Percentiles rank a stretch among this genome's conserved stretches.
These are phyloP conservation scores for Limnodromus scolopaceus DNA, from an alignment of 2,797 vertebrate genomes.

Conservation along the genomic window DNA sequence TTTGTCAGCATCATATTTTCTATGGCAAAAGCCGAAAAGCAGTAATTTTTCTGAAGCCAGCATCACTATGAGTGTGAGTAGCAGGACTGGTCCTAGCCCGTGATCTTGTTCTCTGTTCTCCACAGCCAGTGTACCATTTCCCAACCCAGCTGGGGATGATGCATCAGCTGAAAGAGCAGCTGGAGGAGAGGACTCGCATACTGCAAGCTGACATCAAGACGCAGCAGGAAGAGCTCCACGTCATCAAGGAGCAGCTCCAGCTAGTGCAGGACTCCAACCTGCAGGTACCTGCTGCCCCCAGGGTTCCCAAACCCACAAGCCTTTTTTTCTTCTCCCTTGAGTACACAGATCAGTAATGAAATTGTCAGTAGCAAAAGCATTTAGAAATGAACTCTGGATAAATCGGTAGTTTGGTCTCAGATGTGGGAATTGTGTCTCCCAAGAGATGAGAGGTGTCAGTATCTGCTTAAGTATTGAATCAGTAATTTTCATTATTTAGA, in stretches of 20 bases:
- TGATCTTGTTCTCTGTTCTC: neutral
- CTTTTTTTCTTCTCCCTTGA: neutral
- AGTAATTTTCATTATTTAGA: neutral
- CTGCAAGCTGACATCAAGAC: slow-evolving; percentile 88
- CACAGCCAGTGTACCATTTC: slow-evolving; percentile 80
- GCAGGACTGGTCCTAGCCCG: neutral
- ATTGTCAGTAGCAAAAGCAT: neutral
- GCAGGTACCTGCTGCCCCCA: slow-evolving; percentile 69
- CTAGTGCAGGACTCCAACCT: slow-evolving; percentile 84
- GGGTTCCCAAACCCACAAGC: neutral
- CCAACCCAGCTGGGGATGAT: slow-evolving; percentile 85
- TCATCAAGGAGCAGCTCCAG: slow-evolving; percentile 90
- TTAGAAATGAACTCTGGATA: neutral
- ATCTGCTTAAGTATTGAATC: neutral
- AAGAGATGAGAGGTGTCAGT: fast-evolving
- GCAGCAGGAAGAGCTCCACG: slow-evolving; percentile 86
- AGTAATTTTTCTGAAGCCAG: neutral
- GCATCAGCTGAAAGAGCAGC: slow-evolving; percentile 89
- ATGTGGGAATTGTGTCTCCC: neutral
- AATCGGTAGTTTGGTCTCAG: neutral
- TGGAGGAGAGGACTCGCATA: slow-evolving; percentile 87
- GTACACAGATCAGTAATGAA: neutral
- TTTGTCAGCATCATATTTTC: neutral
- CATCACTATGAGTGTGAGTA: neutral
- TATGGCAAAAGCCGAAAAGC: neutral